Evolutionary conservation across 2,113 vertebrate genomes (phyloP).

Genomic region (Pontoporia blainvillei): DNA sequence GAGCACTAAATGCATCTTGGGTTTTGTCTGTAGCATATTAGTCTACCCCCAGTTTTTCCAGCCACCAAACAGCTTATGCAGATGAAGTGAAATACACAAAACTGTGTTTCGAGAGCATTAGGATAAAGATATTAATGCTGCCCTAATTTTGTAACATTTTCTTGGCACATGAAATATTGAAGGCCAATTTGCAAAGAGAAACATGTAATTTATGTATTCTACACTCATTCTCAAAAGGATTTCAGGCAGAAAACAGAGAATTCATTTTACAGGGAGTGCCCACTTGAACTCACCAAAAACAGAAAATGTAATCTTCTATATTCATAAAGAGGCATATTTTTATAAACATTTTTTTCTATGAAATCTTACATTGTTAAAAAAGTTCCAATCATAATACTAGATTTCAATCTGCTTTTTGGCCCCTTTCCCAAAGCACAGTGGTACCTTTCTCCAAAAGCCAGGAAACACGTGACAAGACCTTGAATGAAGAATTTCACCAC

Average conservation of each 20-base stretch:
- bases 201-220: constrained; percentile 31
- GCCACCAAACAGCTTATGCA: background rate
- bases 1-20: background rate
- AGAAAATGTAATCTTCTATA: constrained; percentile 10
- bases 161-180: constrained; percentile 30
- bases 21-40: background rate
- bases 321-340: constrained; percentile 10
- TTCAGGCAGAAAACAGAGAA: constrained; percentile 24
- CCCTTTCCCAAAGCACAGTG: background rate
- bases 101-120: background rate
- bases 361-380: constrained; percentile 37
- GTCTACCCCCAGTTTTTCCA: background rate
- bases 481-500: background rate
- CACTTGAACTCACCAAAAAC: constrained; percentile 16
- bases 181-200: constrained; percentile 40
- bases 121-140: constrained; percentile 34
- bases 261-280: background rate
- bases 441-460: background rate
- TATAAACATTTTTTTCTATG: constrained; percentile 1
- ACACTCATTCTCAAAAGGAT: background rate
- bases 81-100: background rate
- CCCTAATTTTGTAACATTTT: constrained; percentile 31
- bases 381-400: background rate
- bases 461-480: background rate
- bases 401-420: constrained; percentile 26